A percentile compares a stretch with the other conserved stretches of the same genome.
Evolutionary conservation across 1,140 invertebrate genomes (phyloP).

Genomic region (Pemphigus obesinymphae): DNA sequence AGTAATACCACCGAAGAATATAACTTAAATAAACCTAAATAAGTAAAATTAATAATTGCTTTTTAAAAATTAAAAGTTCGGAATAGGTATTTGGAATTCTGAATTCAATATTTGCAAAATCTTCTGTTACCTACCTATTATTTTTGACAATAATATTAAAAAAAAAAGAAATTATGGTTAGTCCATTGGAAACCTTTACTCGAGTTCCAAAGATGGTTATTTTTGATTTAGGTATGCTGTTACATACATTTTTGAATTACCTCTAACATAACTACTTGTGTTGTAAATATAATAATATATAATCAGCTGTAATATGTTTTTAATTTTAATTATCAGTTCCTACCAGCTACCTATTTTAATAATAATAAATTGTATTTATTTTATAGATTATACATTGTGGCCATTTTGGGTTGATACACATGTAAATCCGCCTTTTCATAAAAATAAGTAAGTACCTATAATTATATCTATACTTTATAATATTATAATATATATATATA

Average conservation of each 20-base stretch:
- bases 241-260: neutral
- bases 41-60: neutral
- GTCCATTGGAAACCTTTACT: neutral
- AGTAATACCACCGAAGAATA: no score
- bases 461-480: no score
- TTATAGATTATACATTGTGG: slow-evolving; percentile 71
- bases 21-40: no score
- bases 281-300: neutral
- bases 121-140: neutral
- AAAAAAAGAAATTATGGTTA: neutral
- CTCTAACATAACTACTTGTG: neutral
- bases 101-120: neutral
- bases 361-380: slow-evolving; percentile 21
- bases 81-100: neutral
- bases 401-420: slow-evolving; percentile 72
- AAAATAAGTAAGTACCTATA: slow-evolving; percentile 49
- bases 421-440: slow-evolving; percentile 62
- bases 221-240: slow-evolving; percentile 46
- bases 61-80: neutral
- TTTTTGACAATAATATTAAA: no score
- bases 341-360: no score
- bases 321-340: no score
- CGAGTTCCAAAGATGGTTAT: slow-evolving; percentile 45
- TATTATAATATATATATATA: neutral
- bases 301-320: neutral